Evolutionary conservation across 2,888 invertebrate genomes (phyloP).

Genomic region (Stenchaetothrips biformis): DNA sequence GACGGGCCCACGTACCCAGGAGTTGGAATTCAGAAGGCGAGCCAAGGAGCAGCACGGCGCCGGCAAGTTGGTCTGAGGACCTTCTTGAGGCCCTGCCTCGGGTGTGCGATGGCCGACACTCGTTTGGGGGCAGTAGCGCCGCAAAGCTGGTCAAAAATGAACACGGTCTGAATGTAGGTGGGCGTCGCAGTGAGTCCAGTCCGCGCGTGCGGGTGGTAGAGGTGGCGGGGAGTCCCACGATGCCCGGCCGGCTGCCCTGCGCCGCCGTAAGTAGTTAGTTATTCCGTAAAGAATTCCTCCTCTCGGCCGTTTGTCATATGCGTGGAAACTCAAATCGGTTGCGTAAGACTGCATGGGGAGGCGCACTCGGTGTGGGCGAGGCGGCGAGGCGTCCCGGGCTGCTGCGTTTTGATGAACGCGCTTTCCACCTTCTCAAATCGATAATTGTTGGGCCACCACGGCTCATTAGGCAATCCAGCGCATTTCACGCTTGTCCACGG

Average conservation of each 20-base stretch:
- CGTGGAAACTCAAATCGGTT: constrained; percentile 2
- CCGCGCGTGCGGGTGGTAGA: no score
- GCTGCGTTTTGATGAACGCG: not conserved
- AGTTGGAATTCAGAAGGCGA: no score
- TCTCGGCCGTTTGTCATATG: constrained; percentile 7
- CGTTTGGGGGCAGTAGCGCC: no score
- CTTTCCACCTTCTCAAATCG: not conserved
- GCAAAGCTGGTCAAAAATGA: no score
- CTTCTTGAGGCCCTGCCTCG: no score
- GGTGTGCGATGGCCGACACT: no score
- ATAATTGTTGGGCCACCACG: constrained; percentile 23
- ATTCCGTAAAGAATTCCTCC: not conserved
- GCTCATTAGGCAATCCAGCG: not conserved
- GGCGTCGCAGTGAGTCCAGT: no score
- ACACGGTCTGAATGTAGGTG: no score
- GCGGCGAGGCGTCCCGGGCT: not conserved
- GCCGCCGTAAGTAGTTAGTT: not conserved
- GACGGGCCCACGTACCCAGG: no score
- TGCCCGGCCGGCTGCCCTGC: not conserved
- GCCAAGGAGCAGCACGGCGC: no score
- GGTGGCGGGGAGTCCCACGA: no score
- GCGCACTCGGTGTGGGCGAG: not conserved
- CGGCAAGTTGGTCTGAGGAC: no score
- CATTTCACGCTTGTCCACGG: not conserved
- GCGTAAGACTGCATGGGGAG: not conserved